Evolutionary conservation across 2,888 invertebrate species (phyloP), one percentile per base, ranked within the genome.

Genomic region (Pristionchus arcanus): DNA sequence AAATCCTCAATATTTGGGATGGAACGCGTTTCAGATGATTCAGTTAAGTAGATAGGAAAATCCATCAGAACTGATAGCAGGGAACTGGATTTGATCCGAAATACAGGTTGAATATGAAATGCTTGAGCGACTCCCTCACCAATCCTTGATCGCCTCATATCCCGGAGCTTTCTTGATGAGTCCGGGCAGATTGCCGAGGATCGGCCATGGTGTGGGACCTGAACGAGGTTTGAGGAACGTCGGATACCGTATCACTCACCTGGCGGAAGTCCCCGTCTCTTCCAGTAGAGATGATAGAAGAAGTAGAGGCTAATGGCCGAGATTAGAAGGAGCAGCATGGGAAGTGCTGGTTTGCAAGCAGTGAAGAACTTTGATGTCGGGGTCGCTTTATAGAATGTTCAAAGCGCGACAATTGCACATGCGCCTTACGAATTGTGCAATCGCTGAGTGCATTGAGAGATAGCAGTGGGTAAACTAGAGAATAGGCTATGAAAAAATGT

Each of bases 281-380:
- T 85, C 85, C 85, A 85, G 85, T 63, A 85, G 85, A 85, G 63
- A 49, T 85, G 85, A 59, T 85, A 85, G 63, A 85, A 81, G 81
- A 81, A 81, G 81, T 81, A 81, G 49, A 81, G 49, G 81, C 81
- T n/a, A 28, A 81, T 49, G 81, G 81, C 49, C 49, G 28, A 81
- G 49, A 81, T n/a, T 53, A 28, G 81, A 28, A 81, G 84, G 31
- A 84, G 84, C 15, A 84, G 34, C 84, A 84, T 84, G 59, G n/a
- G 16, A 11, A 28, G 49, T n/a, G 25, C n/a, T 4, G 81, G n/a
- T 49, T 53, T 3, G n/a, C 15, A n/a, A 37, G 37, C 25, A 81
- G 81, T 81, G 81, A 81, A 81, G 28, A 49, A n/a, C 81, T 42
- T 5, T 19, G 37, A 28, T 28, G 19, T 28, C 15, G 16, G 74